Evolutionary conservation across 2,113 vertebrate species (phyloP).

Genomic region (Heterochromis multidens): DNA sequence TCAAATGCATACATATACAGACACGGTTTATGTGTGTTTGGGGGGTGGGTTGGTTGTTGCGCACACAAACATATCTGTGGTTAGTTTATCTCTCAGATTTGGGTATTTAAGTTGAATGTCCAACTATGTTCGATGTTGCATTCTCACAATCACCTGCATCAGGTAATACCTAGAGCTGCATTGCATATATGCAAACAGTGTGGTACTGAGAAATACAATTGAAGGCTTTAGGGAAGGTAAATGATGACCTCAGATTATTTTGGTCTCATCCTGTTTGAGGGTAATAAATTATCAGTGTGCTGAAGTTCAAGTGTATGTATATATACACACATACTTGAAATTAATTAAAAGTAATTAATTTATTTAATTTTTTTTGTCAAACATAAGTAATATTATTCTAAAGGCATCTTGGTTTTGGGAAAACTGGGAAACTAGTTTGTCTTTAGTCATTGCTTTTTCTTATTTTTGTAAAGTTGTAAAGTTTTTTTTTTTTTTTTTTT

Average conservation of each 20-base stretch:
- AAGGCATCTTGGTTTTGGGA: neutral
- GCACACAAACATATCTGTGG: neutral
- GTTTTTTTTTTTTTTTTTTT: neutral
- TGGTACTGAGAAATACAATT: too few species aligned
- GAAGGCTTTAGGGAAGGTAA: neutral
- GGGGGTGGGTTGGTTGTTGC: neutral
- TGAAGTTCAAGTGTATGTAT: too few species aligned
- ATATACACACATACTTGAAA: too few species aligned
- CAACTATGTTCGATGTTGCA: neutral
- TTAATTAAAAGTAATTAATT: too few species aligned
- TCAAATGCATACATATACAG: neutral
- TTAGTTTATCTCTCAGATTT: neutral
- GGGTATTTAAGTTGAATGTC: neutral
- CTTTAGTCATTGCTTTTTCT: neutral
- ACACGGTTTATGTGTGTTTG: neutral
- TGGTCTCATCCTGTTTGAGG: neutral
- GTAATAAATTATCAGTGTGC: neutral
- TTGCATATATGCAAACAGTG: neutral
- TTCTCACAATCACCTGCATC: neutral
- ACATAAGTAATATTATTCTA: neutral
- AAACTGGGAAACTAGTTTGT: neutral
- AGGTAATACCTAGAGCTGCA: neutral
- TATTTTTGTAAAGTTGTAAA: neutral
- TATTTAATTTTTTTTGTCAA: too few species aligned
- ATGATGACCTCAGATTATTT: neutral